phyloP scores from a whole-genome alignment of 2,797 vertebrate species.

The Platyrinchus mystaceus region DNA sequence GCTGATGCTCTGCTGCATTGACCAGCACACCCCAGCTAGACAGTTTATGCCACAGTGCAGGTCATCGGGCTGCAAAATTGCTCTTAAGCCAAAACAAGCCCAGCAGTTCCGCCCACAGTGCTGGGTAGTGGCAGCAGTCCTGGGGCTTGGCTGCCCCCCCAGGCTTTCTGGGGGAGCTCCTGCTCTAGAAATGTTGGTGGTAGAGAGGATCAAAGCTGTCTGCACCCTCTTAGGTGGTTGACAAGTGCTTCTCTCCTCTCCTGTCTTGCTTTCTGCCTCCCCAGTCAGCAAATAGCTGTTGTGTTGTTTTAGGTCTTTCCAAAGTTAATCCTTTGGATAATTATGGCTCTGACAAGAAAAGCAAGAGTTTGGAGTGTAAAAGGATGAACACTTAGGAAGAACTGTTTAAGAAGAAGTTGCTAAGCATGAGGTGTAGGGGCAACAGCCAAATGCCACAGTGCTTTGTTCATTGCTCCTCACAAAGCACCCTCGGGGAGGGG shows the following conservation, averaged over 20 bases:
- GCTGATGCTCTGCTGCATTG: not conserved
- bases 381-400: not conserved
- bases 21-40: not conserved
- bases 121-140: not conserved
- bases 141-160: not conserved
- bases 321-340: not conserved
- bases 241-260: not conserved
- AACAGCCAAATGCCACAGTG: not conserved
- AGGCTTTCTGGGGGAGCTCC: not conserved
- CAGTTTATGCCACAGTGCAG: not conserved
- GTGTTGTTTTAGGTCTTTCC: not conserved
- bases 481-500: not conserved
- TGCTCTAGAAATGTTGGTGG: accelerated
- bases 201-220: not conserved
- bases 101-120: accelerated
- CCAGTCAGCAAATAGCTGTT: not conserved
- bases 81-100: not conserved
- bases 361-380: not conserved
- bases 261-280: not conserved
- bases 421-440: not conserved
- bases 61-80: not conserved
- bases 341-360: not conserved
- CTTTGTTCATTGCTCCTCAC: not conserved
- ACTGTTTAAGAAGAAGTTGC: not conserved
- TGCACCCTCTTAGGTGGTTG: not conserved